These are phyloP conservation scores for Tuta absoluta DNA, from an alignment of 2,888 invertebrate genomes.

Conservation along the genomic window DNA sequence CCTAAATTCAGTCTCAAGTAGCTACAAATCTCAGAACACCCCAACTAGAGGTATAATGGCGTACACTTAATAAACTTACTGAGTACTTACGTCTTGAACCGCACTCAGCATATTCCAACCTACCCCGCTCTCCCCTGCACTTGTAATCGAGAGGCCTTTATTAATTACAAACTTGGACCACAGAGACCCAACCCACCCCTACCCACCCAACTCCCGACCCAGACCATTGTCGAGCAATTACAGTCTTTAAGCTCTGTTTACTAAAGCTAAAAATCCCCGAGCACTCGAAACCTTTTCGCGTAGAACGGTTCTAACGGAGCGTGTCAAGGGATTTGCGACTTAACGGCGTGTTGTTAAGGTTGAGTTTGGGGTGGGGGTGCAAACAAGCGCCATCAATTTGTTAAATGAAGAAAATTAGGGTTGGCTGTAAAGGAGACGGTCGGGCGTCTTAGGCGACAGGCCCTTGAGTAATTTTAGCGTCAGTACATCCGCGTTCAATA, in stretches of 20 bases:
- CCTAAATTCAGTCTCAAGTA: constrained; percentile 2
- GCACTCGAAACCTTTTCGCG: constrained; percentile 67
- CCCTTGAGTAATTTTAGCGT: constrained; percentile 15
- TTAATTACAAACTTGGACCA: constrained; percentile 80
- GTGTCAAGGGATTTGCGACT: constrained; percentile 52
- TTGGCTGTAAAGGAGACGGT: constrained; percentile 19
- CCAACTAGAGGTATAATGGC: constrained; percentile 18
- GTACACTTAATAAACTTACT: constrained; percentile 21
- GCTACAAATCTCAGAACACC: constrained; percentile 18
- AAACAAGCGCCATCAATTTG: constrained; percentile 74
- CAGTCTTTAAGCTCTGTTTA: constrained; percentile 56
- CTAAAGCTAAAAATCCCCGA: constrained; percentile 70
- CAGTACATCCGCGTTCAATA: constrained; percentile 10
- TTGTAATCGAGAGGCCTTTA: constrained; percentile 80
- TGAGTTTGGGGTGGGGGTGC: constrained; percentile 44
- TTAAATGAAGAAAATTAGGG: constrained; percentile 66
- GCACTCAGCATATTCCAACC: constrained; percentile 39
- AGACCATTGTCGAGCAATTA: constrained; percentile 54
- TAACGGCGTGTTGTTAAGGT: constrained; percentile 45
- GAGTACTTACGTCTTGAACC: constrained; percentile 23
- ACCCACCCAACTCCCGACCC: constrained; percentile 27
- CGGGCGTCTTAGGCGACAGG: constrained; percentile 1
- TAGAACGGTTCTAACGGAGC: constrained; percentile 30
- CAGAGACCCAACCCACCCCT: constrained; percentile 58
- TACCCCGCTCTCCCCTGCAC: constrained; percentile 51